These are phyloP conservation scores for Martes martes DNA, from an alignment of 2,113 vertebrate genomes.

Conservation along the genomic window DNA sequence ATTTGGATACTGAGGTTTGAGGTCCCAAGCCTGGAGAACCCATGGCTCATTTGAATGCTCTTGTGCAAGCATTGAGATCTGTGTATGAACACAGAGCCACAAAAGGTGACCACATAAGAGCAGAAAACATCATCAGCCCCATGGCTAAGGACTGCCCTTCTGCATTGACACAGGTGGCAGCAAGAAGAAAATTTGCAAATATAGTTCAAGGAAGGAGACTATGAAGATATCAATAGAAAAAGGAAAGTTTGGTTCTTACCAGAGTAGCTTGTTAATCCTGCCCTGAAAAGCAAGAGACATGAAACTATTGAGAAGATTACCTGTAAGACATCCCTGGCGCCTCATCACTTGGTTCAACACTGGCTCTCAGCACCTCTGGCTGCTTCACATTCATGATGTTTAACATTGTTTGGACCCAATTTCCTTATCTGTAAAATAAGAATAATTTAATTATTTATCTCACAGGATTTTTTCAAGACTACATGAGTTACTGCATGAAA, in stretches of 20 bases:
- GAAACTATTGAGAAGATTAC: background rate
- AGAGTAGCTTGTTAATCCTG: background rate
- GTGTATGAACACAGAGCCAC: background rate
- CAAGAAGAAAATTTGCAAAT: background rate
- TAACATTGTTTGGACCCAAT: background rate
- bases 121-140: background rate
- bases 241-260: background rate
- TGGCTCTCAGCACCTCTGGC: background rate
- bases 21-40: background rate
- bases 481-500: background rate
- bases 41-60: background rate
- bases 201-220: background rate
- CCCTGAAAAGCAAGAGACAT: background rate
- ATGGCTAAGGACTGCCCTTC: background rate
- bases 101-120: accelerated
- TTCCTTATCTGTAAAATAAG: background rate
- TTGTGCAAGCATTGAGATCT: background rate
- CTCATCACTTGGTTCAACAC: background rate
- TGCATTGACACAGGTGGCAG: background rate
- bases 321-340: background rate
- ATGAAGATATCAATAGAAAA: background rate
- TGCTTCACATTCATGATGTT: background rate
- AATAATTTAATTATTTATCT: background rate
- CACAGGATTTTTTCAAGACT: background rate
- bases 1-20: background rate